These are phyloP conservation scores for Mimachlamys varia DNA, from an alignment of 2,888 invertebrate genomes.

Conservation along the genomic window DNA sequence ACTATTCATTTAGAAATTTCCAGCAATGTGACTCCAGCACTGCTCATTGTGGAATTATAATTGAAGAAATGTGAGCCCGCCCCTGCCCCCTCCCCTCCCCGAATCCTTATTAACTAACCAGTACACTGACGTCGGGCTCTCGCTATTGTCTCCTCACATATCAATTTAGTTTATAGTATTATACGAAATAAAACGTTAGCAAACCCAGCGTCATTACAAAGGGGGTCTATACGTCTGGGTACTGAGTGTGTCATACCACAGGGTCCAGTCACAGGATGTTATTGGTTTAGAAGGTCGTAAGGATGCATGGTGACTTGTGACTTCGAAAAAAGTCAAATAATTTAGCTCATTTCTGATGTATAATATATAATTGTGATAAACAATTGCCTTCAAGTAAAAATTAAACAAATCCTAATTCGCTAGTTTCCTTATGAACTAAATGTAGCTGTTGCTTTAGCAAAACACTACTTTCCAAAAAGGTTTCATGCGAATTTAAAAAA, in stretches of 20 bases:
- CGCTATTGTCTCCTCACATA: conserved; percentile 29
- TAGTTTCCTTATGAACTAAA: no score
- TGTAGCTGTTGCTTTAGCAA: no score
- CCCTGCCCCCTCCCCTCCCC: not conserved
- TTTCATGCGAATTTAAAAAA: no score
- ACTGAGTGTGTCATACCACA: not conserved
- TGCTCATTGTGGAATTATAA: not conserved
- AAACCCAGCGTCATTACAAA: not conserved
- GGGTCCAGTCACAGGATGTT: not conserved
- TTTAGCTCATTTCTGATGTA: no score
- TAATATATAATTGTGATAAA: no score
- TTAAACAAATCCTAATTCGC: no score
- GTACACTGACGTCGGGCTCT: conserved; percentile 9
- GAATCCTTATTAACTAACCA: conserved; percentile 10
- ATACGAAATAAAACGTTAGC: conserved; percentile 2
- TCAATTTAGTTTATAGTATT: conserved; percentile 24
- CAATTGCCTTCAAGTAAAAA: no score
- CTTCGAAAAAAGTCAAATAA: no score
- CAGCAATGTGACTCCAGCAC: conserved; percentile 31
- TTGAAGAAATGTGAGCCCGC: conserved; percentile 19
- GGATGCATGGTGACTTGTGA: no score
- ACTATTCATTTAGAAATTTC: conserved; percentile 8
- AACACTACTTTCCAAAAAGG: no score
- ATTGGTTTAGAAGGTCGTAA: no score
- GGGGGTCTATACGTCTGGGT: not conserved